Evolutionary conservation across 2,797 vertebrate genomes (phyloP).

Genomic region (Gobionotothen gibberifrons): DNA sequence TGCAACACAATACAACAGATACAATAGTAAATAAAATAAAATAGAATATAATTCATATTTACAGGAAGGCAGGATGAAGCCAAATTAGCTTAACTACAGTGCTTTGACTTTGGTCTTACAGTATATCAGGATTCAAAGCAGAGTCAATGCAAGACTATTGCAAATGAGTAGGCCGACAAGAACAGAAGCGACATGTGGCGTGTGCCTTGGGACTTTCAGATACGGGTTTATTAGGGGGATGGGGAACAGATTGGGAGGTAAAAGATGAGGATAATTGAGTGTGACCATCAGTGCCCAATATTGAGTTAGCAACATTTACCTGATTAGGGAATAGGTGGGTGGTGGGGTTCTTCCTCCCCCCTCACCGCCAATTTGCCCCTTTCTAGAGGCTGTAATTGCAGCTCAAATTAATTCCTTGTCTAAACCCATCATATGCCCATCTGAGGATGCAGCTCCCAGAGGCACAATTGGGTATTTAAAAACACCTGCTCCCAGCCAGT

Average conservation of each 20-base stretch:
- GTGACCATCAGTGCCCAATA: constrained; percentile 58
- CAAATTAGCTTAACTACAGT: neutral
- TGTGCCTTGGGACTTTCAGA: constrained; percentile 23
- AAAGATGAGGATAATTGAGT: constrained; percentile 69
- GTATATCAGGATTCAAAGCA: constrained; percentile 7
- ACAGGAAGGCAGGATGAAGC: neutral
- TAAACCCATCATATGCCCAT: constrained; percentile 76
- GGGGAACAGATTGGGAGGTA: constrained; percentile 43
- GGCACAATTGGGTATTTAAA: constrained; percentile 54
- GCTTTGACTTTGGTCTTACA: neutral
- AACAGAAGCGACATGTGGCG: constrained; percentile 17
- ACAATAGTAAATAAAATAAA: no score
- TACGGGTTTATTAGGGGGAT: constrained; percentile 20
- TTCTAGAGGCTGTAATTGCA: constrained; percentile 60
- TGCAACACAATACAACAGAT: no score
- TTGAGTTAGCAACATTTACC: constrained; percentile 62
- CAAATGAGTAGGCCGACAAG: neutral
- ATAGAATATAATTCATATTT: neutral
- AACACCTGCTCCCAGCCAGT: constrained; percentile 69
- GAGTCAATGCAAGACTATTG: constrained; percentile 6
- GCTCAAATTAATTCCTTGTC: constrained; percentile 78
- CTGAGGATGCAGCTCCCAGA: constrained; percentile 59
- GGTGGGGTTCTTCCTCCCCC: constrained; percentile 35
- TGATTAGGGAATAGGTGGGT: constrained; percentile 65
- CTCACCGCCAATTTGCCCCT: constrained; percentile 54